A percentile compares a stretch with the other conserved stretches of the same genome.
These are phyloP conservation scores for Apteryx mantelli DNA, from an alignment of 2,113 vertebrate genomes.

Conservation along the genomic window DNA sequence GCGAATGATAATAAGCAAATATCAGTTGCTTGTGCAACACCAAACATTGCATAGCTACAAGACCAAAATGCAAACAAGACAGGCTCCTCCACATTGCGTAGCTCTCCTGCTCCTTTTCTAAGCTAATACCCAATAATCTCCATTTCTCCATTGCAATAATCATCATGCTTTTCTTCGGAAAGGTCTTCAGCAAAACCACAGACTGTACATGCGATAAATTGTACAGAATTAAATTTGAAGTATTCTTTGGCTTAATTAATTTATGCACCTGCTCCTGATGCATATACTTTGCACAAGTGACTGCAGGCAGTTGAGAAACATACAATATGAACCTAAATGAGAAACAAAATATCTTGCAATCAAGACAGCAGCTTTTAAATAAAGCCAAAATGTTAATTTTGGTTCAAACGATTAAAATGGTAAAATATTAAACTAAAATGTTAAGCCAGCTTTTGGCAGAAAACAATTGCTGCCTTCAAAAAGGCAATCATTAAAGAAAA, in stretches of 20 bases:
- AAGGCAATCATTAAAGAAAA: not conserved
- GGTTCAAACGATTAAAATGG: no score
- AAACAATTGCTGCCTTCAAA: not conserved
- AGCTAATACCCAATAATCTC: not conserved
- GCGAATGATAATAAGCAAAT: not conserved
- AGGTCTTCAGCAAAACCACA: not conserved
- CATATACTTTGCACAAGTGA: not conserved
- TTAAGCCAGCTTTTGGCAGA: not conserved
- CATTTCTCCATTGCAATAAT: not conserved
- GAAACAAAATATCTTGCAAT: not conserved
- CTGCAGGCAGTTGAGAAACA: not conserved
- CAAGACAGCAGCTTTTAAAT: not conserved
- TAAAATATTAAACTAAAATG: no score
- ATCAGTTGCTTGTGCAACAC: not conserved
- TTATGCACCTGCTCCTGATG: not conserved
- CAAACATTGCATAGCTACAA: not conserved
- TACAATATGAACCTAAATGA: not conserved
- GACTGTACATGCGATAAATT: not conserved
- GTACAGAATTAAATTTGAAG: not conserved
- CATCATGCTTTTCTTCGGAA: not conserved
- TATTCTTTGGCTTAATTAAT: slow-evolving; percentile 20
- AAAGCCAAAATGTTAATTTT: not conserved
- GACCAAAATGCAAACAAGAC: not conserved
- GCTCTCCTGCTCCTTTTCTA: not conserved
- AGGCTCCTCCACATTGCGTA: not conserved